Conservation (phyloP, 1,140 invertebrate genomes). For the Trachymyrmex septentrionalis region DNA sequence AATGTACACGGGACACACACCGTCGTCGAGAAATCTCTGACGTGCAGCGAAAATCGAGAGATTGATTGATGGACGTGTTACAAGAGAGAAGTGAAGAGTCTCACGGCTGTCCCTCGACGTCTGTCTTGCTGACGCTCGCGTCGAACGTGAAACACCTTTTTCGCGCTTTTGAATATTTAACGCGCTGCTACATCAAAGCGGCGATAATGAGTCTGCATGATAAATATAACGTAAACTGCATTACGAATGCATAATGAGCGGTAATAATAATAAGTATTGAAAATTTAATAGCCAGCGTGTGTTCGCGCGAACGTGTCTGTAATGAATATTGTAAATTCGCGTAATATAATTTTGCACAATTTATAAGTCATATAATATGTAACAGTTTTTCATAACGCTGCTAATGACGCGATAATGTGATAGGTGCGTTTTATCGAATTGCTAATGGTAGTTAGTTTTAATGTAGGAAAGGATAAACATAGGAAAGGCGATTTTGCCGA, state of each 20-base stretch:
- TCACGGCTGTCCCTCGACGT: slow-evolving; percentile 4
- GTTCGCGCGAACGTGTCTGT: not conserved
- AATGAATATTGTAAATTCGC: slow-evolving; percentile 40
- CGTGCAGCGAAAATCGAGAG: slow-evolving; percentile 5
- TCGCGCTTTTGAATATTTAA: slow-evolving; percentile 15
- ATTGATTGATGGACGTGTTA: slow-evolving; percentile 35
- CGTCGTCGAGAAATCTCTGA: slow-evolving; percentile 36
- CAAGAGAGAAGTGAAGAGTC: not conserved
- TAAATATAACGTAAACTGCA: slow-evolving; percentile 38
- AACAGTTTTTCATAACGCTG: slow-evolving; percentile 21
- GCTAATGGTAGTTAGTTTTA: not conserved
- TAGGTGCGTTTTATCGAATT: slow-evolving; percentile 25
- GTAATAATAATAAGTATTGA: slow-evolving; percentile 51
- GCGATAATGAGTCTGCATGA: slow-evolving; percentile 44
- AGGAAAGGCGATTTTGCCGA: too few relatives aligned
- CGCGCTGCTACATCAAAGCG: not conserved
- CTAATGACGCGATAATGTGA: slow-evolving; percentile 7
- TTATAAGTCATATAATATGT: slow-evolving; percentile 49
- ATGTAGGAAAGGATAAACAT: too few relatives aligned
- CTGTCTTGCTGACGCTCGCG: slow-evolving; percentile 6
- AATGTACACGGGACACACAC: not conserved
- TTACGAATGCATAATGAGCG: slow-evolving; percentile 44
- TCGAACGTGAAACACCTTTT: slow-evolving; percentile 1
- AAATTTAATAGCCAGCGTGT: slow-evolving; percentile 51
- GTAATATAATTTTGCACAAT: slow-evolving; percentile 29